Percentiles rank a stretch among this genome's conserved stretches.
These are phyloP conservation scores for Erebia ligea DNA, from an alignment of 2,888 invertebrate genomes.

Conservation along the genomic window DNA sequence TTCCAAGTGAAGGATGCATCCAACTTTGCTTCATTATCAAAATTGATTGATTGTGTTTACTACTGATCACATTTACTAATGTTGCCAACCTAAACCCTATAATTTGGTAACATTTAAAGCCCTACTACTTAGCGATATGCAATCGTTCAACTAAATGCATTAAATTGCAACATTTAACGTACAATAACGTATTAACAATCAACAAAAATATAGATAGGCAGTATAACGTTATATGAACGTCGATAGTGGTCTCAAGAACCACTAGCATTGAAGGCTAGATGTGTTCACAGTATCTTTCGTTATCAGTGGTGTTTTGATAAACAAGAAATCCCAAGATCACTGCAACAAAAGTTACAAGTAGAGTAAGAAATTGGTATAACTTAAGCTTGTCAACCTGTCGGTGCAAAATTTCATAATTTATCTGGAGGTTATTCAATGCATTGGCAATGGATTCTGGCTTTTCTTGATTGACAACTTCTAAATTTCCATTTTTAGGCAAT, in stretches of 20 bases:
- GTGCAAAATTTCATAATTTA: slow-evolving; percentile 61
- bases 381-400: slow-evolving; percentile 63
- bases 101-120: not conserved
- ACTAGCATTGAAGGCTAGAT: slow-evolving; percentile 68
- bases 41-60: no score
- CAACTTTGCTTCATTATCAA: no score
- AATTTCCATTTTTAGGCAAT: slow-evolving; percentile 60
- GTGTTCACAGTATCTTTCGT: slow-evolving; percentile 62
- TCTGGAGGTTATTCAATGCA: slow-evolving; percentile 79
- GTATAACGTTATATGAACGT: slow-evolving; percentile 48
- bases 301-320: slow-evolving; percentile 58
- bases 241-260: slow-evolving; percentile 62
- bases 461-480: slow-evolving; percentile 73
- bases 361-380: slow-evolving; percentile 61
- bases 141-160: slow-evolving; percentile 50
- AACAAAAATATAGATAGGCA: slow-evolving; percentile 44
- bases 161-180: slow-evolving; percentile 53
- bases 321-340: slow-evolving; percentile 63
- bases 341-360: slow-evolving; percentile 58
- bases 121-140: slow-evolving; percentile 38
- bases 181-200: slow-evolving; percentile 52
- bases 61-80: no score
- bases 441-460: slow-evolving; percentile 90
- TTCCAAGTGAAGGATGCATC: no score
- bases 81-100: no score